Percentiles rank a stretch among this genome's conserved stretches.
Conservation (phyloP, 2,797 vertebrate genomes). For the Eupleurogrammus muticus region DNA sequence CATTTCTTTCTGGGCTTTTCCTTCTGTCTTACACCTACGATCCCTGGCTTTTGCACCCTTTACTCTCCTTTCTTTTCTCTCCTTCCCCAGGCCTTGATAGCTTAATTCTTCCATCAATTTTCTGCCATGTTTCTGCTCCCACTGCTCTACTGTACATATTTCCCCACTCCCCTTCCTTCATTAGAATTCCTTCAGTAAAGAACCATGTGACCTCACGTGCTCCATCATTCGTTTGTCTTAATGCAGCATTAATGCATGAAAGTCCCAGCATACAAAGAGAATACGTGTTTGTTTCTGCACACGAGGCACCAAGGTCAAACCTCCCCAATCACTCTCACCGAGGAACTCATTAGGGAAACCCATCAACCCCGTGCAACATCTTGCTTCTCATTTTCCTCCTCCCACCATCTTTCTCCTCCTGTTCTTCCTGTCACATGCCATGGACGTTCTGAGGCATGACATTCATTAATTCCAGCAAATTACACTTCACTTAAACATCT, state of each 20-base stretch:
- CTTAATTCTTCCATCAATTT: not conserved
- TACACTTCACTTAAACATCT: conserved; percentile 1
- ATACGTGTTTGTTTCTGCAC: conserved; percentile 14
- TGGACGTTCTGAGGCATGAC: conserved; percentile 21
- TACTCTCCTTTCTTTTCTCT: not conserved
- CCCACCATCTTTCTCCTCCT: not conserved
- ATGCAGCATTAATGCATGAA: conserved; percentile 4
- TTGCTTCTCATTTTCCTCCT: conserved; percentile 25
- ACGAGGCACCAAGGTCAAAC: conserved; percentile 34
- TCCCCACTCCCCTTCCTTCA: not conserved
- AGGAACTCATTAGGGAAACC: conserved; percentile 47
- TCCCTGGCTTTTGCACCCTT: not conserved
- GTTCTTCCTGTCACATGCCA: conserved; percentile 25
- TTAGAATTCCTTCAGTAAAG: conserved; percentile 4
- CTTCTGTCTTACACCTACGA: not conserved
- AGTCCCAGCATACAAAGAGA: not conserved
- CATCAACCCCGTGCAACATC: conserved; percentile 21
- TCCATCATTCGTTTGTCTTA: conserved; percentile 7
- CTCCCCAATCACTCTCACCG: conserved; percentile 14
- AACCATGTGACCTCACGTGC: not conserved
- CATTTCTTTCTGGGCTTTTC: not conserved
- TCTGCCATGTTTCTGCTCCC: not conserved
- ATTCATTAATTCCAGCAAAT: conserved; percentile 34
- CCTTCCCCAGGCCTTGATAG: not conserved
- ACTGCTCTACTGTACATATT: not conserved